These are phyloP conservation scores for Tetragnatha montana DNA, from an alignment of 2,888 invertebrate species.

Conservation along the genomic window DNA sequence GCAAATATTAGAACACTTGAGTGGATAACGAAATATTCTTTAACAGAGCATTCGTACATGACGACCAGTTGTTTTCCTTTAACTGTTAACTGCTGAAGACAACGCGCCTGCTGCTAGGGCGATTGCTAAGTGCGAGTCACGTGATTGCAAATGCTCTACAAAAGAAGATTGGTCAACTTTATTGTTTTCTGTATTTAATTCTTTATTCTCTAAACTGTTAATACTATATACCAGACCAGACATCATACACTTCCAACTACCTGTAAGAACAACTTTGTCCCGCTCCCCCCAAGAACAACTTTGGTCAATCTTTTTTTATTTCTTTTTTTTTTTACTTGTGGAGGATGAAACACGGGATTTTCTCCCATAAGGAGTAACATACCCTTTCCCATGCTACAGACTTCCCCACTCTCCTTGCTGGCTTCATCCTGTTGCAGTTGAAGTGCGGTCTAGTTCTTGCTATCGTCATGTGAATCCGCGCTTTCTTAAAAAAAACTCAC, in stretches of 20 bases:
- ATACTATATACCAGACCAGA: too few relatives aligned
- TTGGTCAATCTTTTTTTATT: too few relatives aligned
- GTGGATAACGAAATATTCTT: background rate
- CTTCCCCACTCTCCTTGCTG: background rate
- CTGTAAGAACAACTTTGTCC: too few relatives aligned
- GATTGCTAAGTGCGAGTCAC: too few relatives aligned
- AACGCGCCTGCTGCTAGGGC: too few relatives aligned
- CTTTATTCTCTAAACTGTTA: background rate
- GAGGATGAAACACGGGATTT: constrained; percentile 1
- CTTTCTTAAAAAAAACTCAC: constrained; percentile 20
- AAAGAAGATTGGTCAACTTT: background rate
- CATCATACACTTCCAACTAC: too few relatives aligned
- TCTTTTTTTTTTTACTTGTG: background rate
- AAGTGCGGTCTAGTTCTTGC: background rate
- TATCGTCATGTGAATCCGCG: background rate
- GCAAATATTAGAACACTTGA: background rate
- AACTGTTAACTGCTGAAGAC: too few relatives aligned
- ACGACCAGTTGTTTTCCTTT: too few relatives aligned
- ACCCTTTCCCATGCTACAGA: constrained; percentile 6
- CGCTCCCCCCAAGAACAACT: too few relatives aligned
- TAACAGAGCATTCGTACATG: too few relatives aligned
- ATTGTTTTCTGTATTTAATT: background rate
- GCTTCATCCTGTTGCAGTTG: background rate
- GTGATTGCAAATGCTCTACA: too few relatives aligned
- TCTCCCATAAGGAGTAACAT: constrained; percentile 7